phyloP scores from a whole-genome alignment of 2,888 invertebrate genomes.

The Biston stratarius region DNA sequence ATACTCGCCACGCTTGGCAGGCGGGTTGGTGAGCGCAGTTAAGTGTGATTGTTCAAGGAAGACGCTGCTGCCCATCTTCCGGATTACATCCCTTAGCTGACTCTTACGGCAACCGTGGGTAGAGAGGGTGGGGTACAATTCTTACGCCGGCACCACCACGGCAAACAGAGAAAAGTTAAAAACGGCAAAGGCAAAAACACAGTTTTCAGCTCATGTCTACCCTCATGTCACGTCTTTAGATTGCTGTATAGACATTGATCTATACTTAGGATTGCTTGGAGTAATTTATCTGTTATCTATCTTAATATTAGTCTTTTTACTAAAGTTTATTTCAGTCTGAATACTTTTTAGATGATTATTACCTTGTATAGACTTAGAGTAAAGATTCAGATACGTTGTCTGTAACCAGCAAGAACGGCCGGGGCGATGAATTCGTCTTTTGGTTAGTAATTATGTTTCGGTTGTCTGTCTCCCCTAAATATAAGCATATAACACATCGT shows the following conservation, averaged over 20 bases:
- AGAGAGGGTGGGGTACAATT: no score
- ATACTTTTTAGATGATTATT: background rate
- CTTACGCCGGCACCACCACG: no score
- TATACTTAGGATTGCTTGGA: background rate
- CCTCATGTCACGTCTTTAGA: background rate
- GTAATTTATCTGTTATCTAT: background rate
- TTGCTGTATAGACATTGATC: background rate
- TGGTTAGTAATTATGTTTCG: background rate
- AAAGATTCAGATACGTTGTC: background rate
- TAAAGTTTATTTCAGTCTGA: background rate
- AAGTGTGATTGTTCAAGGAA: no score
- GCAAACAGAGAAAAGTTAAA: no score
- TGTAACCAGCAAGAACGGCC: background rate
- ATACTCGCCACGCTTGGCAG: no score
- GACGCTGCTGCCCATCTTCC: no score
- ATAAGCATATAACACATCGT: conserved; percentile 21
- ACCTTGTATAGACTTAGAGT: background rate
- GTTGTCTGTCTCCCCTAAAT: conserved; percentile 23
- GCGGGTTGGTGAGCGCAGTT: no score
- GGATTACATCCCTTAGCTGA: no score
- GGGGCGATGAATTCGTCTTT: background rate
- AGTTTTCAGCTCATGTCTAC: background rate
- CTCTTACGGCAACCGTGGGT: no score
- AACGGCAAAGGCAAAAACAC: no score
- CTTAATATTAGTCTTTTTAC: background rate